These are phyloP conservation scores for Lamprologus speciosus DNA, from an alignment of 2,113 vertebrate genomes.

Conservation along the genomic window DNA sequence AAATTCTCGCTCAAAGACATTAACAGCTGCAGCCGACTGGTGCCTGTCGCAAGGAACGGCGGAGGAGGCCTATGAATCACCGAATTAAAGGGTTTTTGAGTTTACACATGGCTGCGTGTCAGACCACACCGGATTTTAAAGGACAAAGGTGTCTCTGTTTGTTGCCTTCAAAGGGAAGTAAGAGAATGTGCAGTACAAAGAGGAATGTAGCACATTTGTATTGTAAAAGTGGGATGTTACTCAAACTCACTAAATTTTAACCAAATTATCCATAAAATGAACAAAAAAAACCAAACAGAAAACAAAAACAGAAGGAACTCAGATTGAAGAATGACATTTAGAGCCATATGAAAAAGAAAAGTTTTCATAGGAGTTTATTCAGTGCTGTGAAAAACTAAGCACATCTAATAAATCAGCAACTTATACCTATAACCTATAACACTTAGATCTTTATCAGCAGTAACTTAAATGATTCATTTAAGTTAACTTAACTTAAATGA, in stretches of 20 bases:
- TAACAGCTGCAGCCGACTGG: slow-evolving; percentile 44
- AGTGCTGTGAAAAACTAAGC: not conserved
- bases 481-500: no score
- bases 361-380: not conserved
- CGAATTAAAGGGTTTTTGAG: slow-evolving; percentile 44
- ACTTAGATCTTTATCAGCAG: not conserved
- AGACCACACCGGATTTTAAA: slow-evolving; percentile 35
- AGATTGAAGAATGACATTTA: not conserved
- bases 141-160: slow-evolving; percentile 33
- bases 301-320: not conserved
- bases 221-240: not conserved
- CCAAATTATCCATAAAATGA: not conserved
- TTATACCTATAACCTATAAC: not conserved
- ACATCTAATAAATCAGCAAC: not conserved
- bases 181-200: not conserved
- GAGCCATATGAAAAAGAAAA: not conserved
- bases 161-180: not conserved
- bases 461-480: accelerated
- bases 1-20: slow-evolving; percentile 55
- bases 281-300: accelerated
- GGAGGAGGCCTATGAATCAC: slow-evolving; percentile 51
- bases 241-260: not conserved
- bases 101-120: slow-evolving; percentile 37
- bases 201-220: not conserved
- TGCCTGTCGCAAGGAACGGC: slow-evolving; percentile 39